Base-by-base conservation (phyloP, 2,797 vertebrate genomes). In the Labeo calbasu region DNA sequence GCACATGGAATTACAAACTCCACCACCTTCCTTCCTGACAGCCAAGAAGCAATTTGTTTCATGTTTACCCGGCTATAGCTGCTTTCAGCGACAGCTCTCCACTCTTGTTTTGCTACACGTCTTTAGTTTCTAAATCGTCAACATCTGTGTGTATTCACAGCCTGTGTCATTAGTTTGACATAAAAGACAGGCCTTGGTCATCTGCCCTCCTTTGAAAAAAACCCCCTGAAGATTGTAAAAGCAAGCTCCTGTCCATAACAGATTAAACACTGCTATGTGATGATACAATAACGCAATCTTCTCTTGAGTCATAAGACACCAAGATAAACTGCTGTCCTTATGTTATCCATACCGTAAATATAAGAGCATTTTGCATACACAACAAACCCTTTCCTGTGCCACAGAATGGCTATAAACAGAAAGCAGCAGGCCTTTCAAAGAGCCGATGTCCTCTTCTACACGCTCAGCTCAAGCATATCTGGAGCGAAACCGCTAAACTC, bases 41-140 rank as follows among this genome's bases (percentile, higher is more conserved):
- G 94, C 93, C 92, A 93, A 90, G 81, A 90, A 92, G 92, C 90
- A 93, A 94, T 94, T 94, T 94, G 92, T 92, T 94, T 94, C 91
- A 91, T 91, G 92, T 92, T 91, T 93, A 92, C 91, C 90, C 84
- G 87, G 89, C 89, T 89, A 87, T 85, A 89, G 89, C 86, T 84
- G 87, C 86, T 90, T 89, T 91, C 91, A 40, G 82, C 80, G 36
- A 80, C 82, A 75, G 78, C 76, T 46, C 65, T 81, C 53, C 28
- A 48, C 85, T 77, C 84, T 65, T 86, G 79, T 87, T 89, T 89
- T 91, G 86, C 90, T 87, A 89, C 87, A 55, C 23, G 77, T 79
- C 40, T 77, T 36, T 68, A 65, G 43, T 46, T 46, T 7, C 50
- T 79, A 51, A 59, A 43, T 21, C 13, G 0, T 28, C 55, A 71